Base-by-base conservation (phyloP, 2,888 invertebrate genomes). In the Xylota segnis region DNA sequence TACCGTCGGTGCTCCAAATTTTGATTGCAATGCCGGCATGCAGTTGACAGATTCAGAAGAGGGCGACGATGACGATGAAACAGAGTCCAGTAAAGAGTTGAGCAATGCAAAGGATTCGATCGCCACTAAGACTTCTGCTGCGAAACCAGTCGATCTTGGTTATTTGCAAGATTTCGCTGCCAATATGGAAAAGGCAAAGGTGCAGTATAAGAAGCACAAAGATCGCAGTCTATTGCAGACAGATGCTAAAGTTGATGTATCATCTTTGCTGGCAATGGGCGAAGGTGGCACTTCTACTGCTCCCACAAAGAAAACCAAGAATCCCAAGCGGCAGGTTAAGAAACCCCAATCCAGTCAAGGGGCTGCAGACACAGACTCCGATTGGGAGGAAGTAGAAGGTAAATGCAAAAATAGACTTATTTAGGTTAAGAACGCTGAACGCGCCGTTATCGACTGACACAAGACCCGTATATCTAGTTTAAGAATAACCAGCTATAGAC, bases 311-410 rank as follows among this genome's bases (percentile, higher is more conserved):
- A 89, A 68, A 61, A 92, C 91, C 34, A 88, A 63, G 86, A 89
- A 77, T 78, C 91, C 70, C 16, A 81, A 91, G 76, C 89, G 91
- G 9, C 90, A 91, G 59, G 90, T 90, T 0, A 84, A 81, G 47
- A 91, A 87, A 90, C 90, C 87, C 18, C 90, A 91, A 54, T 89
- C 91, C 18, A 88, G 86, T 88, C 18, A 84, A 34, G 75, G 59
- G 10, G 90, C 91, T 27, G 90, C 90, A 68, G 95, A 95, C 59
- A 95, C 95, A 3, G 96, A 96, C 89, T 93, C 94, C 66, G 95
- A 95, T 90, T 96, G 95, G 94, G 96, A 96, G 90, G 96, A 96
- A 93, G 96, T 96, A 63, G 94, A 95, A 92, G 94, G 94, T 93
- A 92, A 93, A 90, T 90, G 90, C 89, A 90, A 91, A 90, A 88